Base-by-base conservation (phyloP, 53 echinoderm and acorn worm species). In the Echinometra lucunter region DNA sequence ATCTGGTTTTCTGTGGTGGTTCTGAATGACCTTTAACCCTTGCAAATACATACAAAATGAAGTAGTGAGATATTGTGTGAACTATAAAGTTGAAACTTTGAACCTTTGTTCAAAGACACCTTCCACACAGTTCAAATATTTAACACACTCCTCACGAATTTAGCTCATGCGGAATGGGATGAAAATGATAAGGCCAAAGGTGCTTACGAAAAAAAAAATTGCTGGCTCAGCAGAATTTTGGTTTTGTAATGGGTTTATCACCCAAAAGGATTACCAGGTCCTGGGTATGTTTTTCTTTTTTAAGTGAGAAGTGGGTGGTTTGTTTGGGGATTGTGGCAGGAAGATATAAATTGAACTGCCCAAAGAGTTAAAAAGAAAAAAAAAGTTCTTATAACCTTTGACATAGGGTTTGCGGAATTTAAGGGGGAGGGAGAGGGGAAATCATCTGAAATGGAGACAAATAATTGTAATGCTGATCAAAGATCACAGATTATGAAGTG, bases 221-320 rank as follows among this genome's bases (percentile, higher is more conserved):
- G 85, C 85, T 85, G 30, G 49, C 85, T 85, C 85, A 85, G 85
- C 85, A 85, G n/a, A 53, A 17, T 85, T 19, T 47, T 85, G 42
- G 45, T 85, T 47, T 47, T 85, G 49, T 17, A 4, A 13, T 81
- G 81, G 53, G 21, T 85, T 85, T n/a, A 12, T 85, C 45, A 49
- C 34, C 45, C 1, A 21, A 28, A 6, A 4, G 15, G 85, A 45
- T 47, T 49, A 85, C 85, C 49, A 85, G 49, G 85, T 85, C 45
- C 27, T 49, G 0, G 47, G 38, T 38, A 5, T 18, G 81, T 37
- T 81, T 21, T 44, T 12, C 19, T 42, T 53, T 28, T 85, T 42
- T 2, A 47, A n/a, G n/a, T n/a, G 85, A 49, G 12, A 85, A 49
- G 85, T 45, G 85, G 85, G 85, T 85, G 53, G 85, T 85, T 85